phyloP scores from a whole-genome alignment of 2,797 vertebrate genomes.

The Botia almorhae region DNA sequence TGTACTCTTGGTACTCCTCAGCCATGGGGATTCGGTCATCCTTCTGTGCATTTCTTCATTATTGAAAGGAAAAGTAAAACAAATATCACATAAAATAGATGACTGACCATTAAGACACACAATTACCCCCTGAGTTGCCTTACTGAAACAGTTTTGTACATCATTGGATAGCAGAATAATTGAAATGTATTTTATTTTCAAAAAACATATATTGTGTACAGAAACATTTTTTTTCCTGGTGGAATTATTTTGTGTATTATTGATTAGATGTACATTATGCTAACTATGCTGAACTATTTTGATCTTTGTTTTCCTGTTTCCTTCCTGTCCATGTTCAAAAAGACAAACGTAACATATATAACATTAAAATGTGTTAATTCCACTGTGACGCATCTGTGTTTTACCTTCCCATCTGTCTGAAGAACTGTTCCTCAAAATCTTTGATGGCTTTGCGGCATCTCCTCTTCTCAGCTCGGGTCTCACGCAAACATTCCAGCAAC shows the following conservation, averaged over 20 bases:
- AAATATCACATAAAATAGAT: conserved; percentile 28
- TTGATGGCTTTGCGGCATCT: conserved; percentile 86
- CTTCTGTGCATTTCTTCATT: conserved; percentile 86
- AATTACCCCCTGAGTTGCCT: conserved; percentile 62
- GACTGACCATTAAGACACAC: conserved; percentile 26
- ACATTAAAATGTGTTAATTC: conserved; percentile 59
- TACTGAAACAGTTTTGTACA: conserved; percentile 60
- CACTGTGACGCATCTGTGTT: conserved; percentile 19
- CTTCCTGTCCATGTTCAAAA: conserved; percentile 47
- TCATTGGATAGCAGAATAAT: conserved; percentile 41
- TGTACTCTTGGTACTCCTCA: conserved; percentile 93
- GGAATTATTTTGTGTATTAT: conserved; percentile 41
- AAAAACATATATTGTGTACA: conserved; percentile 45
- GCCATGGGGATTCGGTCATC: conserved; percentile 90
- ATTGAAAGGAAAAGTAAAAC: conserved; percentile 3
- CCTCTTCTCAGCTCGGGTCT: conserved; percentile 91
- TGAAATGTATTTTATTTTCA: conserved; percentile 57
- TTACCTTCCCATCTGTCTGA: conserved; percentile 92
- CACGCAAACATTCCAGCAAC: conserved; percentile 87
- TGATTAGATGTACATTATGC: conserved; percentile 49
- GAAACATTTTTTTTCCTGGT: conserved; percentile 31
- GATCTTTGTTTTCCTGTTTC: conserved; percentile 46
- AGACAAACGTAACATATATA: conserved; percentile 42
- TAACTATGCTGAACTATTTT: conserved; percentile 47
- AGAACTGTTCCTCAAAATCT: conserved; percentile 93